Evolutionary conservation across 64 coral and sea anemone genomes (phyloP), one percentile per base, ranked within the genome.

Genomic region (Dendrophyllia cribrosa): DNA sequence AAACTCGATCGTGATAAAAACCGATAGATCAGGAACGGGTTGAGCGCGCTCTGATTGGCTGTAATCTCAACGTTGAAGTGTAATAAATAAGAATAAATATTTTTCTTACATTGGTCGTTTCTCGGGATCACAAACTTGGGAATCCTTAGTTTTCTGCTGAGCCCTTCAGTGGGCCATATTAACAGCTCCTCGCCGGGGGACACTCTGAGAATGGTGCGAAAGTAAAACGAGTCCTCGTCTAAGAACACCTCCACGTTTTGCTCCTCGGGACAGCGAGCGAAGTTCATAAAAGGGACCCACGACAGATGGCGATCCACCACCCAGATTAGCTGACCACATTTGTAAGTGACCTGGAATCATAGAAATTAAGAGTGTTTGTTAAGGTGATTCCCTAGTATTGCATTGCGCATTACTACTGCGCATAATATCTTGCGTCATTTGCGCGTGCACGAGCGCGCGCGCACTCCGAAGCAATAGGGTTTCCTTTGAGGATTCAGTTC

Each of bases 201-300:
- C 84, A 92, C 66, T 45, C 71, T 75, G 4, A 58, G 46, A n/a
- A 74, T 86, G 52, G 91, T 86, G 23, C 82, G 77, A 59, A 92
- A 92, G 82, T 86, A 92, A 15, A 92, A 92, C 7, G 72, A 78
- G 6, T 59, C 91, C 47, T 78, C 91, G 48, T 62, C 58, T 71
- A 83, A 70, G 91, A 92, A 87, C 59, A 92, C 58, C 60, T 92
- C 91, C 25, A 92, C 22, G 72, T 92, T 92, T n/a, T 92, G 80
- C 23, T 92, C 91, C 53, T 77, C 63, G 5, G 83, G 58, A 4
- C 58, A 74, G n/a, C 91, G 71, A 3, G 91, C 91, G 59, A 92
- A 92, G 59, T 75, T 77, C 72, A 92, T 75, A 62, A 92, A 92
- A 52, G 91, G 81, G 12, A 79, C 72, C 91, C 91, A 92, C 9